Base-by-base conservation (phyloP, 1,140 invertebrate genomes). In the Eupeodes corollae region DNA sequence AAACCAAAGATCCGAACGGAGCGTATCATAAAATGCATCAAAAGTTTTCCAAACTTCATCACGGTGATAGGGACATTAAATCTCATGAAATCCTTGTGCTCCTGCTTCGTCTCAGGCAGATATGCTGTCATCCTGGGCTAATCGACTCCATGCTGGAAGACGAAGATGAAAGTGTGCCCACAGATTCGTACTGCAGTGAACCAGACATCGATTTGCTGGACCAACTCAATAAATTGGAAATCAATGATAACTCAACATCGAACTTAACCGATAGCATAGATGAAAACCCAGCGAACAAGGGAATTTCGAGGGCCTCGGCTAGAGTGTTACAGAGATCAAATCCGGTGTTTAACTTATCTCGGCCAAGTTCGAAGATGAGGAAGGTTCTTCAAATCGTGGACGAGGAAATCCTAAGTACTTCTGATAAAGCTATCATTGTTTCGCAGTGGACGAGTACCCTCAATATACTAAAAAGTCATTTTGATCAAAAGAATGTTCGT, bases 361-460 rank as follows among this genome's bases (percentile, higher is more conserved):
- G 73, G 5, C 59, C 64, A 11, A 84, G 80, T 55, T 79, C 79
- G 6, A 87, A 87, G 77, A 77, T 87, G 33, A 58, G 68, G 10
- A 70, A 73, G 3, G 71, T 84, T 6, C 60, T 86, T 37, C 63
- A 79, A 6, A 73, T 75, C 32, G 55, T 86, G 0, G 56, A 76
- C 38, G 62, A 76, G 39, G 73, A 69, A 14, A 68, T 84, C n/a
- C 56, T 83, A 15, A 21, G 53, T 16, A 55, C 57, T 54, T 64
- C 69, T n/a, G 83, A 88, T 47, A 88, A 88, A 60, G 74, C 77
- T n/a, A 80, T 93, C 3, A 73, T 93, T 8, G 87, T 94, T 2
- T 92, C 89, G 0, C 88, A 93, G 60, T 94, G 88, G 88, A 82
- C 86, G 0, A 77, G 76, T 1, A 77, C 89, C 56, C 63, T 94